Base-by-base conservation (phyloP, 2,888 invertebrate genomes). In the Parapristionchus giblindavisi region DNA sequence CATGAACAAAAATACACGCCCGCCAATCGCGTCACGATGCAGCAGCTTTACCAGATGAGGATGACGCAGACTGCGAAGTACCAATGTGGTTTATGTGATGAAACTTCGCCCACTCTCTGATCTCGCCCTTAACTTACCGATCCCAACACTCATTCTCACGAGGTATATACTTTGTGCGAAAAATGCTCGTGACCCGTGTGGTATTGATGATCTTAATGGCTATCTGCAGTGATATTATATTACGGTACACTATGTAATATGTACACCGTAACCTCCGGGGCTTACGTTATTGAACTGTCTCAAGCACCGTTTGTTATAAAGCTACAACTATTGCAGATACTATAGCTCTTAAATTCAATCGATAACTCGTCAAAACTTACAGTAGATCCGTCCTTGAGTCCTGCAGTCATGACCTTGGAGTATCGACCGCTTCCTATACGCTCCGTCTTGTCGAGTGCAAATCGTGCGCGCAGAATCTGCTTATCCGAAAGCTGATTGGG, bases 1-100 rank as follows among this genome's bases (percentile, higher is more conserved):
- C 76, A 89, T 84, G 11, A 89, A 83, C 85, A 89, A 88, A 77
- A 88, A 90, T 11, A 81, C 78, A 76, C 80, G 79, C 34, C 78
- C 76, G 60, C 40, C 51, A 8, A 73, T 61, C 36, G 80, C 77
- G 63, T 82, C 81, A 34, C 81, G 81, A 0, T 78, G 77, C 52
- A 74, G 72, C 38, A 82, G 71, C 56, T 56, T 56, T 17, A 32
- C 71, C 32, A 77, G 36, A 76, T 81, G 75, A n/a, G 77, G 76
- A 63, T 84, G 81, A 34, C 74, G 60, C 36, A 85, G 75, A n/a
- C 56, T 56, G 56, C 14, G 24, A 24, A n/a, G n/a, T n/a, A n/a
- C n/a, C n/a, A n/a, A 36, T 21, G 5, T n/a, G 17, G 8, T 14
- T n/a, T 14, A 11, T 52, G 29, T 34, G 14, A 17, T 8, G 11